These are phyloP conservation scores for Clarias magur DNA, from an alignment of 2,113 vertebrate species.

Conservation along the genomic window DNA sequence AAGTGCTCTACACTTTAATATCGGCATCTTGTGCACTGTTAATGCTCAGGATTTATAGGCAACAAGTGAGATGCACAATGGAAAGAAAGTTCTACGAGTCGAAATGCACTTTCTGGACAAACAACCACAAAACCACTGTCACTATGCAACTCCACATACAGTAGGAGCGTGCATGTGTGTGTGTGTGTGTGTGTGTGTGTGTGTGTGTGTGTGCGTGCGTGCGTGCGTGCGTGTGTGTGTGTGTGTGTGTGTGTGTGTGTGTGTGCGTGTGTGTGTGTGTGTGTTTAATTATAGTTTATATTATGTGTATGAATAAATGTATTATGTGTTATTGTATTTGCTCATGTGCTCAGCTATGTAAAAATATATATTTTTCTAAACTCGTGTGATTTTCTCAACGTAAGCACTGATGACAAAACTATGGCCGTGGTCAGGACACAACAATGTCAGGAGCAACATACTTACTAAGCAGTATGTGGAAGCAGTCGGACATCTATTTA, in stretches of 20 bases:
- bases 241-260: too few relatives aligned
- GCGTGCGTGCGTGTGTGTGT: background rate
- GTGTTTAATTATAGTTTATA: too few relatives aligned
- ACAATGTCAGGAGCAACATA: background rate
- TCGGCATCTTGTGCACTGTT: background rate
- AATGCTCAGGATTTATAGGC: background rate
- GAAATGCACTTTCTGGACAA: constrained; percentile 39
- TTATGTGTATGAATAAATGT: too few relatives aligned
- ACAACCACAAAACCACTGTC: background rate
- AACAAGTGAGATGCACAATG: background rate
- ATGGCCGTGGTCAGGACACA: background rate
- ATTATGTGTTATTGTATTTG: background rate
- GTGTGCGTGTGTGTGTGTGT: background rate
- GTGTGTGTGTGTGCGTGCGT: too few relatives aligned
- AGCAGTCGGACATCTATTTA: too few relatives aligned
- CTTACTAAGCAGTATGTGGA: too few relatives aligned
- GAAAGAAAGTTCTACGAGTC: background rate
- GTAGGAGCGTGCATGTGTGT: background rate
- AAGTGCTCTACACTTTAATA: background rate
- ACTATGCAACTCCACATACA: background rate
- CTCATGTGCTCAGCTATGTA: background rate
- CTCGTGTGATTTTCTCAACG: background rate
- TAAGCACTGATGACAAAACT: background rate
- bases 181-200: background rate
- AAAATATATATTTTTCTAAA: background rate